phyloP scores from a whole-genome alignment of 2,888 invertebrate genomes.

The Euspilapteryx auroguttella region DNA sequence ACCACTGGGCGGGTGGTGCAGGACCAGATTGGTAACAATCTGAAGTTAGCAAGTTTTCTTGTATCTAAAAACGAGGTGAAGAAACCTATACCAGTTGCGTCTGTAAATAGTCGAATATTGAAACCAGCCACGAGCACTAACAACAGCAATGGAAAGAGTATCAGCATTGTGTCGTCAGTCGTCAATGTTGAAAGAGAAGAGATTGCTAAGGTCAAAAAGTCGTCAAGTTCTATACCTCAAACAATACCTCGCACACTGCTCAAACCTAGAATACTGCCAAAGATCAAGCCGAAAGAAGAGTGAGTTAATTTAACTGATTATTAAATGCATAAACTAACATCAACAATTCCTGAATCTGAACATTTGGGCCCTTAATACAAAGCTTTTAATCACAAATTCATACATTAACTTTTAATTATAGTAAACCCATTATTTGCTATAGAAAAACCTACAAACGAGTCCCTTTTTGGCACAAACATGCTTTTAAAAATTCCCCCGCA shows the following conservation, averaged over 20 bases:
- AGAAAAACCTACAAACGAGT: too few species aligned
- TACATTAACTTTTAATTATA: too few species aligned
- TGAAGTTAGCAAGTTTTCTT: constrained; percentile 41
- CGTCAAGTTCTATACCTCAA: too few species aligned
- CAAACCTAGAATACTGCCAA: constrained; percentile 26
- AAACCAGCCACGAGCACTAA: constrained; percentile 22
- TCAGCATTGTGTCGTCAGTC: constrained; percentile 1
- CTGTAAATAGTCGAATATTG: constrained; percentile 13
- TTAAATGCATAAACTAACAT: too few species aligned
- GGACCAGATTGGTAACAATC: constrained; percentile 30
- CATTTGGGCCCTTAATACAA: too few species aligned
- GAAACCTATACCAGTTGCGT: constrained; percentile 2
- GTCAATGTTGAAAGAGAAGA: not conserved
- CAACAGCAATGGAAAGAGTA: constrained; percentile 14
- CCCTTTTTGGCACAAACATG: not conserved
- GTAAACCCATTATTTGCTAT: too few species aligned
- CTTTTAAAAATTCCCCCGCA: too few species aligned
- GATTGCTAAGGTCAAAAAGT: not conserved
- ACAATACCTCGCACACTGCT: constrained; percentile 1
- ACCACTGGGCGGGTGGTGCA: constrained; percentile 25
- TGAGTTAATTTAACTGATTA: constrained; percentile 15
- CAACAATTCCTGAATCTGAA: too few species aligned
- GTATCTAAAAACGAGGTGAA: constrained; percentile 23
- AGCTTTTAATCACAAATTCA: too few species aligned
- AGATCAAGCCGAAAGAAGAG: constrained; percentile 46